Evolutionary conservation across 2,113 vertebrate species (phyloP).

Genomic region (Campylorhamphus procurvoides): DNA sequence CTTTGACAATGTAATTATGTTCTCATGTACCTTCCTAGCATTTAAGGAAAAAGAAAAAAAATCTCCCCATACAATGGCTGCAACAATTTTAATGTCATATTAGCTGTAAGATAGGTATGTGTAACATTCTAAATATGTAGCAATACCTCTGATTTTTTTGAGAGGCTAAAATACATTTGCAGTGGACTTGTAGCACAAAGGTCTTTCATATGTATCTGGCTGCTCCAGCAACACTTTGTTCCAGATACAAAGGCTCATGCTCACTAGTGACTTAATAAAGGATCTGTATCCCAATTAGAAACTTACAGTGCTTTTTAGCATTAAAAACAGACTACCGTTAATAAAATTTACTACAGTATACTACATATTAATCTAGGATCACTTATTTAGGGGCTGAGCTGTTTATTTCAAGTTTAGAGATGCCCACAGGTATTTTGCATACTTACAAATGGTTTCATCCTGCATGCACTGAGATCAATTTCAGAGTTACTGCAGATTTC

Average conservation of each 20-base stretch:
- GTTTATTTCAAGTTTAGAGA: not conserved
- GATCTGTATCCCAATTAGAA: not conserved
- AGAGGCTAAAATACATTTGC: not conserved
- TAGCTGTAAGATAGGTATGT: not conserved
- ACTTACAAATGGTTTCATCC: not conserved
- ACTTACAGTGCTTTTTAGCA: not conserved
- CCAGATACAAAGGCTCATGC: not conserved
- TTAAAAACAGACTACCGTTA: not conserved
- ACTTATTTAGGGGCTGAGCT: not conserved
- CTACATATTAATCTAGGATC: not conserved
- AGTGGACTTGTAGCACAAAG: not conserved
- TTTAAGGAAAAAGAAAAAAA: constrained; percentile 22
- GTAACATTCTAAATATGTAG: not conserved
- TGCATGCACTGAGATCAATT: not conserved
- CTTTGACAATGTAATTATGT: constrained; percentile 74
- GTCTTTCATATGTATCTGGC: not conserved
- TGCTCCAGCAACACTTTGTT: not conserved
- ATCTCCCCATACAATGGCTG: not conserved
- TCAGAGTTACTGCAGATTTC: not conserved
- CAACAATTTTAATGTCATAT: constrained; percentile 29
- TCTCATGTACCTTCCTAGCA: constrained; percentile 70
- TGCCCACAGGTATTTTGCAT: not conserved
- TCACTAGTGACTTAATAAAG: not conserved
- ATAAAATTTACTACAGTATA: not conserved
- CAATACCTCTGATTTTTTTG: not conserved